Base-by-base conservation (phyloP, 2,888 invertebrate genomes). In the Drosophila nigritarsus region DNA sequence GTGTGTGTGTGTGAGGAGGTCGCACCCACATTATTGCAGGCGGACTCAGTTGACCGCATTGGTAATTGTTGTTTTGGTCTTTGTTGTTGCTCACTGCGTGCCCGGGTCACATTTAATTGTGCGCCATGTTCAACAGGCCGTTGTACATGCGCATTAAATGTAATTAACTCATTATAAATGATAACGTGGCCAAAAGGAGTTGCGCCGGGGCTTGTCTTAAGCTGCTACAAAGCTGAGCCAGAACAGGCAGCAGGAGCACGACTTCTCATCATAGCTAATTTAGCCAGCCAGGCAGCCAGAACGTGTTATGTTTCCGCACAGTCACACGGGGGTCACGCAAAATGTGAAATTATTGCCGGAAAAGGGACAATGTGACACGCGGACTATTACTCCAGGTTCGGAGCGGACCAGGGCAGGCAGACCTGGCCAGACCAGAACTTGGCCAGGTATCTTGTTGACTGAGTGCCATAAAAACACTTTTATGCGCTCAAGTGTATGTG, bases 101-200 rank as follows among this genome's bases (percentile, higher is more conserved):
- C 66, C 78, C 75, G 89, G 89, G 90, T 82, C 87, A 78, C 86
- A 88, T 88, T 88, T 87, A 87, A 87, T 88, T 88, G 90, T 73
- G 87, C 73, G 66, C 78, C 76, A 74, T 87, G 87, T 86, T 90
- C 87, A 87, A 90, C 87, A 90, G 90, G 87, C 89, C 85, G 85
- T 89, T 84, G 78, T 78, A 90, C 87, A 86, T 82, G 87, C 83
- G 89, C 88, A 90, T 87, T 87, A 89, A 89, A 90, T 82, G 87
- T 87, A 87, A 87, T 87, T 87, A 87, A 90, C 87, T 87, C 91
- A 87, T 87, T 87, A 87, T 90, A 90, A 87, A 90, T 87, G 90
- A 87, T 90, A 87, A 87, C 90, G 83, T 78, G 77, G 80, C 69
- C 78, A 50, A 85, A 72, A 70, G 78, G 84, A 87, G 73, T 73